phyloP scores from a whole-genome alignment of 2,888 invertebrate species.

The Trissolcus japonicus region DNA sequence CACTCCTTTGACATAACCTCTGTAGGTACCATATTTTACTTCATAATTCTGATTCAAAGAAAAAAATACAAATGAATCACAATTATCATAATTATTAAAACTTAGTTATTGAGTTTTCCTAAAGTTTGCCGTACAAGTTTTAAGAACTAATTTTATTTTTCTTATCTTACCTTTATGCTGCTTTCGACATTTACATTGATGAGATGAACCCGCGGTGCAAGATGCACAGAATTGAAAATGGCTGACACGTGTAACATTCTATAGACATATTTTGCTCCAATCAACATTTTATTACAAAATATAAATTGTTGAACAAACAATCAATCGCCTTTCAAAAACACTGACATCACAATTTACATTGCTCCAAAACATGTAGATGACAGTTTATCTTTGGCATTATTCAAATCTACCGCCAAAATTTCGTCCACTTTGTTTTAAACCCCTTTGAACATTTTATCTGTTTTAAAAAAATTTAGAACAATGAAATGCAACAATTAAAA shows the following conservation, averaged over 20 bases:
- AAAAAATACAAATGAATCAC: background rate
- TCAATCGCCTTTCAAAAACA: too few relatives aligned
- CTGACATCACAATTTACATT: too few relatives aligned
- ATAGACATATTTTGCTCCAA: background rate
- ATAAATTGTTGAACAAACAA: too few relatives aligned
- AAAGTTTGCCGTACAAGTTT: too few relatives aligned
- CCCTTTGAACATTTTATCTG: too few relatives aligned
- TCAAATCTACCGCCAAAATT: too few relatives aligned
- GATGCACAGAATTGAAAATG: slow-evolving; percentile 19
- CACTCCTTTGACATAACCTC: slow-evolving; percentile 27
- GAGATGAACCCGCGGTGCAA: slow-evolving; percentile 9
- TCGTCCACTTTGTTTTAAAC: too few relatives aligned
- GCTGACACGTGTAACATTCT: slow-evolving; percentile 16
- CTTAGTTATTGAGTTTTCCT: background rate
- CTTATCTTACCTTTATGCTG: slow-evolving; percentile 20
- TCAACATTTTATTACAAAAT: too few relatives aligned
- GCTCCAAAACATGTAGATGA: too few relatives aligned
- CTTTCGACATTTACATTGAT: slow-evolving; percentile 21
- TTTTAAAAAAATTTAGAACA: too few relatives aligned
- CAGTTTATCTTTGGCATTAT: too few relatives aligned
- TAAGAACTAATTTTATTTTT: background rate
- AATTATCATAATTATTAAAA: background rate
- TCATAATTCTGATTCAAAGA: background rate
- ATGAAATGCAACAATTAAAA: too few relatives aligned
- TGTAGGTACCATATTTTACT: slow-evolving; percentile 27